These are phyloP conservation scores for Malthinus flaveolus DNA, from an alignment of 2,888 invertebrate genomes.

Conservation along the genomic window DNA sequence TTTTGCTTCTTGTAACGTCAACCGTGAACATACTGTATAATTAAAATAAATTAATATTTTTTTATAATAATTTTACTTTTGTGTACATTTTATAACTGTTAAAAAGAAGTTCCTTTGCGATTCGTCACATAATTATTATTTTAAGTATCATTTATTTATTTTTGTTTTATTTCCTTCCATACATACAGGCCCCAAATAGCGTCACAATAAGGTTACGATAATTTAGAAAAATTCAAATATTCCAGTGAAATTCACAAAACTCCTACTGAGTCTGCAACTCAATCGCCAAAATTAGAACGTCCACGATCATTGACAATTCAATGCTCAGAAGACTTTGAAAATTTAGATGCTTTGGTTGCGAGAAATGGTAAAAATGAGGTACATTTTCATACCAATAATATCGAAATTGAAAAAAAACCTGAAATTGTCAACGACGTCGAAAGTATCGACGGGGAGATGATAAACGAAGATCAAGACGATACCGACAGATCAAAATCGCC, in stretches of 20 bases:
- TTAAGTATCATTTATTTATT: slow-evolving; percentile 25
- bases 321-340: slow-evolving; percentile 54
- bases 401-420: slow-evolving; percentile 19
- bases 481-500: slow-evolving; percentile 49
- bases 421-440: slow-evolving; percentile 16
- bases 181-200: slow-evolving; percentile 48
- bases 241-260: slow-evolving; percentile 44
- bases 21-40: too few species aligned
- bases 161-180: slow-evolving; percentile 38
- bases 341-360: slow-evolving; percentile 20
- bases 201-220: slow-evolving; percentile 43
- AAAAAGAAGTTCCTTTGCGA: neutral
- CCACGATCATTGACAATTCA: slow-evolving; percentile 59
- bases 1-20: too few species aligned
- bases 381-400: slow-evolving; percentile 12
- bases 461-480: slow-evolving; percentile 19
- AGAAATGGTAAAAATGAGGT: slow-evolving; percentile 34
- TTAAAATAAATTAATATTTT: too few species aligned
- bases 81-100: too few species aligned
- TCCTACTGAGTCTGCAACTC: slow-evolving; percentile 14
- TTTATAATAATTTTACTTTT: too few species aligned
- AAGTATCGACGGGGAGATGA: slow-evolving; percentile 14
- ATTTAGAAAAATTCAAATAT: slow-evolving; percentile 40
- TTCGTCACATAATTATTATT: slow-evolving; percentile 7
- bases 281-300: slow-evolving; percentile 51